Evolutionary conservation across 2,797 vertebrate genomes (phyloP).

Genomic region (Notolabrus celidotus): DNA sequence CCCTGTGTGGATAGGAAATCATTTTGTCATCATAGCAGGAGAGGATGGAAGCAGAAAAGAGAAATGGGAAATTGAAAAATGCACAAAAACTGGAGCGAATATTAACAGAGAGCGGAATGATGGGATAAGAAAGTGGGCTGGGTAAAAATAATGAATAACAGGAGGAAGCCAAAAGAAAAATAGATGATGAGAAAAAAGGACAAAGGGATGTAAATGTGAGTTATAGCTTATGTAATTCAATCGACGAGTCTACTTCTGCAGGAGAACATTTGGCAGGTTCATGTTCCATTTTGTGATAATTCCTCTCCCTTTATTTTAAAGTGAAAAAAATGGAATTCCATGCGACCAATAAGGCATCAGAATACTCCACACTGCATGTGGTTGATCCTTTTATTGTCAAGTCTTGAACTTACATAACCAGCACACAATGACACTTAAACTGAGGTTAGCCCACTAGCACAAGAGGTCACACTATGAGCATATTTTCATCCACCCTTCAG

Average conservation of each 20-base stretch:
- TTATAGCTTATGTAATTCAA: slow-evolving; percentile 6
- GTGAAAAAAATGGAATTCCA: background rate
- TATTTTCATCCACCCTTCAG: background rate
- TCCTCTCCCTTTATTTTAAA: background rate
- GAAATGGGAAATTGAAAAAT: slow-evolving; percentile 65
- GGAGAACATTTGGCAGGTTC: background rate
- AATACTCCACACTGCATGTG: background rate
- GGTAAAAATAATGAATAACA: slow-evolving; percentile 24
- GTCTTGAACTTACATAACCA: slow-evolving; percentile 1
- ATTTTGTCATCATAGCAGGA: slow-evolving; percentile 69
- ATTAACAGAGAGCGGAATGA: slow-evolving; percentile 40
- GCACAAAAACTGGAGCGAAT: slow-evolving; percentile 50
- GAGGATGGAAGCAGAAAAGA: slow-evolving; percentile 44
- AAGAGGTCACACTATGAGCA: background rate
- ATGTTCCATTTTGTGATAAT: background rate
- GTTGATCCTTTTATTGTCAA: slow-evolving; percentile 5
- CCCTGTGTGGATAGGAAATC: slow-evolving; percentile 64
- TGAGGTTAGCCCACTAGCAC: background rate
- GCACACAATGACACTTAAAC: slow-evolving; percentile 12
- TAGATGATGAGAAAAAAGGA: background rate
- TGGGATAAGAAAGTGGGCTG: slow-evolving; percentile 14
- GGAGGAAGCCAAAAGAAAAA: background rate
- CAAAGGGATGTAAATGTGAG: slow-evolving; percentile 3
- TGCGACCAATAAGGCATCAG: background rate
- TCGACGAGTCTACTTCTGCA: background rate